Evolutionary conservation across 2,888 invertebrate species (phyloP).

Genomic region (Drosophila neotestacea): DNA sequence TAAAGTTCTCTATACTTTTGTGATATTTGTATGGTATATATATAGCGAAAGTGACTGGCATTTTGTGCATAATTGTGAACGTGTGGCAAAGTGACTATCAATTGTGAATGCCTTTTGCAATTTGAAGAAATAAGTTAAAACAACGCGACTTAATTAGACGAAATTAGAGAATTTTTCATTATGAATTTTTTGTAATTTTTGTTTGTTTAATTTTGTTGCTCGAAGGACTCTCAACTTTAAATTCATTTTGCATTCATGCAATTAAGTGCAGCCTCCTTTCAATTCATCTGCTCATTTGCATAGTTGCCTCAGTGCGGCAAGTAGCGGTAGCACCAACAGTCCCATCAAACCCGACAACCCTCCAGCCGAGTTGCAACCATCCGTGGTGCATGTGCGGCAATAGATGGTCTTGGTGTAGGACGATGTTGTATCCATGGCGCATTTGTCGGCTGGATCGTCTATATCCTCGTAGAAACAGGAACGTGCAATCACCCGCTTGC

Average conservation of each 20-base stretch:
- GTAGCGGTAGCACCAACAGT: conserved; percentile 67
- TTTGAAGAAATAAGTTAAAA: conserved; percentile 30
- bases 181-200: conserved; percentile 2
- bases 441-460: conserved; percentile 83
- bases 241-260: conserved; percentile 48
- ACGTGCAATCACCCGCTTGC: conserved; percentile 84
- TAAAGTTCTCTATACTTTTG: conserved; percentile 20
- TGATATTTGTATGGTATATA: conserved; percentile 33
- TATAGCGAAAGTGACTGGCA: conserved; percentile 33
- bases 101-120: conserved; percentile 21
- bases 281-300: conserved; percentile 62
- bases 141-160: conserved; percentile 29
- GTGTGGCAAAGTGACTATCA: conserved; percentile 47
- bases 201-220: conserved; percentile 14
- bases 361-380: conserved; percentile 84
- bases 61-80: conserved; percentile 34
- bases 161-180: conserved; percentile 8
- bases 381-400: conserved; percentile 84
- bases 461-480: conserved; percentile 85
- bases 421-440: conserved; percentile 83
- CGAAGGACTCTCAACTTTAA: conserved; percentile 40
- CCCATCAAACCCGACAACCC: conserved; percentile 68
- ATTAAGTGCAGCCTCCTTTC: conserved; percentile 58
- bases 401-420: conserved; percentile 84
- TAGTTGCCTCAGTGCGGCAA: conserved; percentile 61